phyloP scores from a whole-genome alignment of 2,113 vertebrate species.

The Tympanuchus pallidicinctus region DNA sequence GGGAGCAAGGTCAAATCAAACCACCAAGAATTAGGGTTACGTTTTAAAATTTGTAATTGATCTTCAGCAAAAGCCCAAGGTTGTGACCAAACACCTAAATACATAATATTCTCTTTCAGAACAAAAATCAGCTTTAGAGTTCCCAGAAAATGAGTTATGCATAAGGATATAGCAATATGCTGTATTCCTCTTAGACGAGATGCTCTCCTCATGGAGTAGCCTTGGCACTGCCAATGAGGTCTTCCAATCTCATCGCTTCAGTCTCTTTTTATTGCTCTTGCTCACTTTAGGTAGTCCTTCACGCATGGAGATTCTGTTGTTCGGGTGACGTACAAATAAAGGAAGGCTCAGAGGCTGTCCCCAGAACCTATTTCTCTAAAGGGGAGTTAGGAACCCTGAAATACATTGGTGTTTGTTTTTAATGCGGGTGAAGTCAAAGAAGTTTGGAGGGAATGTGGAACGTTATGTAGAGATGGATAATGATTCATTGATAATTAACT shows the following conservation, averaged over 20 bases:
- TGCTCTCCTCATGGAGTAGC: neutral
- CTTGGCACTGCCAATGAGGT: neutral
- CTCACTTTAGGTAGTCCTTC: neutral
- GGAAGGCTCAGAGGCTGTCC: neutral
- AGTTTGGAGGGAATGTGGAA: conserved; percentile 9
- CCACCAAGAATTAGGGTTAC: neutral
- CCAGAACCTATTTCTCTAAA: neutral
- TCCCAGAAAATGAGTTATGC: neutral
- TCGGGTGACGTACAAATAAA: neutral
- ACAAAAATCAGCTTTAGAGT: neutral
- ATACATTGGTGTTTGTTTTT: neutral
- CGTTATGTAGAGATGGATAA: conserved; percentile 25
- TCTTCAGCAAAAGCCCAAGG: neutral
- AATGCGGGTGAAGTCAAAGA: neutral
- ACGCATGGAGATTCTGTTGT: neutral
- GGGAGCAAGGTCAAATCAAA: neutral
- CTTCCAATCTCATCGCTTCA: neutral
- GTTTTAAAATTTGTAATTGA: neutral
- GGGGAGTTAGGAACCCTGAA: neutral
- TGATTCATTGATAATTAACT: conserved; percentile 57
- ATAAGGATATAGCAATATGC: neutral
- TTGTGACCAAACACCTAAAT: neutral
- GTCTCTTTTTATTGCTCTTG: neutral
- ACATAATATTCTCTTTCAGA: neutral
- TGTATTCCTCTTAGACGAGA: neutral